Evolutionary conservation across 2,888 invertebrate species (phyloP), one percentile per base, ranked within the genome.

Genomic region (Diabrotica balteata): DNA sequence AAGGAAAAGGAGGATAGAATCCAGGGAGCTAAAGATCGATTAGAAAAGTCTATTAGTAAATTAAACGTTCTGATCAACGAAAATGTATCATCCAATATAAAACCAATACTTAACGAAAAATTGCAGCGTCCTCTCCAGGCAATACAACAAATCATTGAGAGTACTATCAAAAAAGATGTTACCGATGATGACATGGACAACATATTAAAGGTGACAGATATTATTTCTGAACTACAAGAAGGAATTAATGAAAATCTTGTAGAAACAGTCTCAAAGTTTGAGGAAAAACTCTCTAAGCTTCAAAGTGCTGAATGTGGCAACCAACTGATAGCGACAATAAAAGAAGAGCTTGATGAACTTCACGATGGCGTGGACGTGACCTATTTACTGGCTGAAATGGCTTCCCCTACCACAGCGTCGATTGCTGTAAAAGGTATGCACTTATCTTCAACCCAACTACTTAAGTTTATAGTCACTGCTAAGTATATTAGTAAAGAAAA

Each of bases 61-160:
- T 71, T 80, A 8, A 68, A 76, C 57, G 71, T 76, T 61, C 66
- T 66, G 5, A 74, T 81, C 59, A 59, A 60, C 7, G 64, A 68
- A 60, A 61, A 73, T 46, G 57, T 74, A 59, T 60, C 69, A 11
- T 71, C 57, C 51, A 73, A 63, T 55, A 61, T 22, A 62, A 54
- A 76, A 8, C 51, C 76, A 10, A 75, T 81, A 9, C 65, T 80
- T 51, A 45, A 50, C 1, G 72, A 76, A 46, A 80, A 81, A 68
- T 59, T 83, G 17, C 77, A 81, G 65, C 75, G 77, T 66, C 82
- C 83, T 42, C 54, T 83, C 9, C 64, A 73, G 64, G 78, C 78
- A 5, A 74, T 83, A 44, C 63, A 78, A 49, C 69, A 75, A 58
- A 64, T 51, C 9, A 71, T 80, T 59, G 63, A 67, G 49, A 63